Percentiles rank a stretch among this genome's conserved stretches.
phyloP scores from a whole-genome alignment of 2,113 vertebrate genomes.

The Corythornis madagascariensis region DNA sequence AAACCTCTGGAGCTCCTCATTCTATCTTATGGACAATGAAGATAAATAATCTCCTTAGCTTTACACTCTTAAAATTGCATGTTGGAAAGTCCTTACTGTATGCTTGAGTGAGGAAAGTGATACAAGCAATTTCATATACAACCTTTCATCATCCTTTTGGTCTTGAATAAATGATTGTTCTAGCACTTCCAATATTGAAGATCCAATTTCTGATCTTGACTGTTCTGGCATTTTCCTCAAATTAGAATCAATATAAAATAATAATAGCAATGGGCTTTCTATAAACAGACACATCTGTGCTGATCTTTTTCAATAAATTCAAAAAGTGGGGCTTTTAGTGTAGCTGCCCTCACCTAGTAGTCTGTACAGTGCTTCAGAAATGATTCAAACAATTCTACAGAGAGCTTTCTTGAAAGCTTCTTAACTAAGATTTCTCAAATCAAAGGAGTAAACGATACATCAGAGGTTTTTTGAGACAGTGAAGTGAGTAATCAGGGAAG shows the following conservation, averaged over 20 bases:
- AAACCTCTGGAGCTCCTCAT: not conserved
- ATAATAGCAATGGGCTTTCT: not conserved
- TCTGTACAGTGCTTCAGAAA: not conserved
- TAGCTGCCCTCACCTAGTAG: not conserved
- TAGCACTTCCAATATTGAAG: not conserved
- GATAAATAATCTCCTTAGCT: not conserved
- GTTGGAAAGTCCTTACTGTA: not conserved
- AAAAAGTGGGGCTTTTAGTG: not conserved
- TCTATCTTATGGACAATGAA: not conserved
- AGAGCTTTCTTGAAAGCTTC: not conserved
- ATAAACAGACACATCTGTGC: not conserved
- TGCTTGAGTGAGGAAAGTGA: not conserved
- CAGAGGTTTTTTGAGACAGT: not conserved
- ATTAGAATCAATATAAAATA: constrained; percentile 14
- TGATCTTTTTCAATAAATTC: not conserved
- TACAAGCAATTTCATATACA: not conserved
- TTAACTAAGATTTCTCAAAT: not conserved
- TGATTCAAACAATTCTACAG: not conserved
- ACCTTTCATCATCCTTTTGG: not conserved
- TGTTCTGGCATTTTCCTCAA: not conserved
- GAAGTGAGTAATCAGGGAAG: not conserved
- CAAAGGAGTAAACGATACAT: constrained; percentile 5
- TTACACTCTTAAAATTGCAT: not conserved
- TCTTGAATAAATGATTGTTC: not conserved
- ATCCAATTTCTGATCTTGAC: not conserved